Evolutionary conservation across 2,797 vertebrate species (phyloP).

Genomic region (Pyrrhura leucotis): DNA sequence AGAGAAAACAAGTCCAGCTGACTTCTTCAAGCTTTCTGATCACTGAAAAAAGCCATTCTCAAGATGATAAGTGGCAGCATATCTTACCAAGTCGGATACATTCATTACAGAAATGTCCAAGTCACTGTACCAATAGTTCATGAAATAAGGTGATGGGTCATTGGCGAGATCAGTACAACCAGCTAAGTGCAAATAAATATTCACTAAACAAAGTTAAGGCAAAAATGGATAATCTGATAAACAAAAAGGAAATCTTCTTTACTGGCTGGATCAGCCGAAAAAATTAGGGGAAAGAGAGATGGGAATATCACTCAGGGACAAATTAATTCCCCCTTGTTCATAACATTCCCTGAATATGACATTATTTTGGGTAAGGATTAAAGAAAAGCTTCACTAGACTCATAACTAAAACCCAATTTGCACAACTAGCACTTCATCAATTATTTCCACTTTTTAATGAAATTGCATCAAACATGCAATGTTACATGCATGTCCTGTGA

Average conservation of each 20-base stretch:
- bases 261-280: not conserved
- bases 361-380: not conserved
- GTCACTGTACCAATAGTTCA: not conserved
- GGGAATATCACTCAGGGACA: not conserved
- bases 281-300: fast-evolving
- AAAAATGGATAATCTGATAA: not conserved
- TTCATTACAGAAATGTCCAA: not conserved
- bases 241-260: not conserved
- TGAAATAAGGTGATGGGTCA: not conserved
- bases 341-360: not conserved
- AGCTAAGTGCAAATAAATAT: not conserved
- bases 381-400: not conserved
- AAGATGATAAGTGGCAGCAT: fast-evolving
- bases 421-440: not conserved
- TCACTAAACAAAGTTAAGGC: not conserved
- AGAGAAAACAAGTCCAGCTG: not conserved
- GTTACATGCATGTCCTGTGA: not conserved
- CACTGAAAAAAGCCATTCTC: not conserved
- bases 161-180: not conserved
- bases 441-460: not conserved
- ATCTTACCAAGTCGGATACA: not conserved
- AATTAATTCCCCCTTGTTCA: not conserved
- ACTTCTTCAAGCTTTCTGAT: not conserved
- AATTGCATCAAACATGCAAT: not conserved
- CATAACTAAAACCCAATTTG: not conserved